These are phyloP conservation scores for Bradypodion ventrale DNA, from an alignment of 2,797 vertebrate genomes.

Conservation along the genomic window DNA sequence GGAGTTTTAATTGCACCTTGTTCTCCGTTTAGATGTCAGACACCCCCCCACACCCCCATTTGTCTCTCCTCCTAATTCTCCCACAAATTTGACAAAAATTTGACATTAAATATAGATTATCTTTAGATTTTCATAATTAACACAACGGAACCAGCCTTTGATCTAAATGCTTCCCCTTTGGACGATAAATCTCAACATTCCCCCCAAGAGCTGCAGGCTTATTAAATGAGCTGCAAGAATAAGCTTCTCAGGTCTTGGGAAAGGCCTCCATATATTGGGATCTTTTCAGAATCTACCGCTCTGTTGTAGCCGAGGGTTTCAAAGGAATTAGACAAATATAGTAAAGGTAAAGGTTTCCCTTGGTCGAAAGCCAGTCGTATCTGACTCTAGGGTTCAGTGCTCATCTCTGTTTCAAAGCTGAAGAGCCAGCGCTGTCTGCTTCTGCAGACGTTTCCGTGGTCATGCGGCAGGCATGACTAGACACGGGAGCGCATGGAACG, in stretches of 20 bases:
- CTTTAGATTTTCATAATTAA: slow-evolving; percentile 82
- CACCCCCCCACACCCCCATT: slow-evolving; percentile 37
- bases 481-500: too few species aligned
- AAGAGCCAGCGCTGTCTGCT: too few species aligned
- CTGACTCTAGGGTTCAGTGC: too few species aligned
- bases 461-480: too few species aligned
- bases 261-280: fast-evolving
- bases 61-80: slow-evolving; percentile 72
- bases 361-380: too few species aligned
- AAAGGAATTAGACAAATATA: neutral
- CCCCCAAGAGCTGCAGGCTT: fast-evolving
- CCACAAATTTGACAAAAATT: slow-evolving; percentile 77
- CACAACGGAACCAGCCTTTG: slow-evolving; percentile 72
- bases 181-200: slow-evolving; percentile 63
- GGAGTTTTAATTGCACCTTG: slow-evolving; percentile 81
- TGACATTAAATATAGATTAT: slow-evolving; percentile 82
- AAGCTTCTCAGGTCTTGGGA: neutral
- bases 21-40: slow-evolving; percentile 78
- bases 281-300: neutral
- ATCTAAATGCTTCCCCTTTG: slow-evolving; percentile 73
- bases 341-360: too few species aligned
- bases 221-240: neutral
- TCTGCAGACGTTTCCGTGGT: too few species aligned
- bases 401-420: too few species aligned
- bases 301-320: too few species aligned